Evolutionary conservation across 2,888 invertebrate species (phyloP).

Genomic region (Heteromurus nitidus): DNA sequence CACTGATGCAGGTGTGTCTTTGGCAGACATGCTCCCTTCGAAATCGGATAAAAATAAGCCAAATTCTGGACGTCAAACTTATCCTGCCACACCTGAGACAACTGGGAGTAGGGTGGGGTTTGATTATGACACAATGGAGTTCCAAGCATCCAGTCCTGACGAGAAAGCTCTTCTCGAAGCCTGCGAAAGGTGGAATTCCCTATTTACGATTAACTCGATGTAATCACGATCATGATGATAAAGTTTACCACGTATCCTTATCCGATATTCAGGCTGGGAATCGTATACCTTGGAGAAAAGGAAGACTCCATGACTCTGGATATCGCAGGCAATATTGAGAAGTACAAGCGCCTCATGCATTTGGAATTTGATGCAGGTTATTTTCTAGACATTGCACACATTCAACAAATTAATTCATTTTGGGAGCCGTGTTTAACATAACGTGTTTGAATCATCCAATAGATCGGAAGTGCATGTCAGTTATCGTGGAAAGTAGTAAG

Average conservation of each 20-base stretch:
- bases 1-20: constrained; percentile 74
- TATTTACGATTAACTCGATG: too few species aligned
- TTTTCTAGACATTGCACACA: too few species aligned
- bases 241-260: too few species aligned
- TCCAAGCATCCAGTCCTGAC: constrained; percentile 91
- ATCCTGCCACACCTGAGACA: too few species aligned
- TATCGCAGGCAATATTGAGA: constrained; percentile 75
- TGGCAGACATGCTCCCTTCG: constrained; percentile 16
- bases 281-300: constrained; percentile 77
- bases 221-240: too few species aligned
- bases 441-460: too few species aligned
- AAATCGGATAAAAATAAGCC: constrained; percentile 45
- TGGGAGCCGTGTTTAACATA: too few species aligned
- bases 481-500: constrained; percentile 84
- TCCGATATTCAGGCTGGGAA: constrained; percentile 80
- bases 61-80: too few species aligned
- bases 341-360: constrained; percentile 83
- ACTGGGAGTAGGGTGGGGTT: too few species aligned
- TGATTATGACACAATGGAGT: constrained; percentile 2
- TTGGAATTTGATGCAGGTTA: constrained; percentile 88
- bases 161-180: constrained; percentile 95
- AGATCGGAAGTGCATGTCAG: constrained; percentile 84
- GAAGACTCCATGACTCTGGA: constrained; percentile 77
- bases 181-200: constrained; percentile 86
- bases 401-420: too few species aligned